phyloP scores from a whole-genome alignment of 2,888 invertebrate species.

The Pristionchus exspectatus region DNA sequence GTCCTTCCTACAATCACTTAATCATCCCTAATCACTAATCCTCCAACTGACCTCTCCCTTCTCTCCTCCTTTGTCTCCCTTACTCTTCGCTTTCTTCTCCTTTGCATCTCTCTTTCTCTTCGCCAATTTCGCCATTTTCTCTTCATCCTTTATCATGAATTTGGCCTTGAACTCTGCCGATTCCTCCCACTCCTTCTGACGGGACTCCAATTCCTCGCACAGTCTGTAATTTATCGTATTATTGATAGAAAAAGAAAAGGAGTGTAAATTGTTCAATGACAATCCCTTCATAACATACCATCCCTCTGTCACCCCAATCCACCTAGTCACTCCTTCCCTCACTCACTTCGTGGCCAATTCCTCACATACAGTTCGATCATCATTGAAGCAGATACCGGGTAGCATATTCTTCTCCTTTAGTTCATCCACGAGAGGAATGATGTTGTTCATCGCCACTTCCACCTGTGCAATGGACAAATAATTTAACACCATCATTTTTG shows the following conservation, averaged over 20 bases:
- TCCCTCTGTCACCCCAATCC: not conserved
- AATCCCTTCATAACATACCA: not conserved
- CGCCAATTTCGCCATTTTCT: constrained; percentile 73
- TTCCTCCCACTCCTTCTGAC: constrained; percentile 65
- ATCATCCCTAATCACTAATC: not conserved
- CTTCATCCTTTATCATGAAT: constrained; percentile 76
- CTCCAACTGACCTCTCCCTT: constrained; percentile 23
- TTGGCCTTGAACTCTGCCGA: constrained; percentile 74
- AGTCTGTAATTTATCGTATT: constrained; percentile 51
- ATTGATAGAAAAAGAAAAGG: not conserved
- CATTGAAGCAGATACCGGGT: constrained; percentile 77
- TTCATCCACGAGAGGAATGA: constrained; percentile 73
- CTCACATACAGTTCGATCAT: constrained; percentile 76
- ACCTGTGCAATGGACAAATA: constrained; percentile 54
- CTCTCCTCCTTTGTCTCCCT: constrained; percentile 73
- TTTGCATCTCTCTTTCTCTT: constrained; percentile 76
- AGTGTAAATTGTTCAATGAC: not conserved
- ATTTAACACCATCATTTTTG: not conserved
- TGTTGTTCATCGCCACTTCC: constrained; percentile 70
- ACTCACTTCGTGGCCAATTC: constrained; percentile 63
- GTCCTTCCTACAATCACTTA: constrained; percentile 56
- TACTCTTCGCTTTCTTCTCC: constrained; percentile 74
- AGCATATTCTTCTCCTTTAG: constrained; percentile 71
- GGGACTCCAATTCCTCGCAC: constrained; percentile 69
- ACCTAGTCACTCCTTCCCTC: not conserved